Evolutionary conservation across 2,888 invertebrate species (phyloP).

Genomic region (Thelaira solivaga): DNA sequence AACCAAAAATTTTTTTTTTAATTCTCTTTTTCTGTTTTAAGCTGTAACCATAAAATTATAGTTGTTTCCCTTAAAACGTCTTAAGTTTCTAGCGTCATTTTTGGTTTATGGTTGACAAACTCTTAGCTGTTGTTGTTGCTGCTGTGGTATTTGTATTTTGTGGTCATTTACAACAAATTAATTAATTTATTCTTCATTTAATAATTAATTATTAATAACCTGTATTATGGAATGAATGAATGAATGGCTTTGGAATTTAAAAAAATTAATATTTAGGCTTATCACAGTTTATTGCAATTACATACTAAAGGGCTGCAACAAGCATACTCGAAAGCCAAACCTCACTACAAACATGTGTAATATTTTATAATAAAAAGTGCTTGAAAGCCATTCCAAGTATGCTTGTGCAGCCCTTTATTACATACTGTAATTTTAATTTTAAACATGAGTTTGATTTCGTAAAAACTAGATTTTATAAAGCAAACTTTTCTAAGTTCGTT

Average conservation of each 20-base stretch:
- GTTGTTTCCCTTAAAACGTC: conserved; percentile 12
- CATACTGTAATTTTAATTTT: too few relatives aligned
- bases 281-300: conserved; percentile 18
- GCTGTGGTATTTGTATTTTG: not conserved
- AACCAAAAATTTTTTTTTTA: too few relatives aligned
- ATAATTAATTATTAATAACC: too few relatives aligned
- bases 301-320: too few relatives aligned
- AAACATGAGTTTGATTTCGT: too few relatives aligned
- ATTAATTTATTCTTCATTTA: conserved; percentile 12
- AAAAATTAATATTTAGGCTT: not conserved
- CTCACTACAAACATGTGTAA: too few relatives aligned
- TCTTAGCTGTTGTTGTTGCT: not conserved
- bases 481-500: too few relatives aligned
- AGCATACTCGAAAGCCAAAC: too few relatives aligned
- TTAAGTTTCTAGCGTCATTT: conserved; percentile 5
- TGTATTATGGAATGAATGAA: not conserved
- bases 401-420: too few relatives aligned
- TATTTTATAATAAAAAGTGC: too few relatives aligned
- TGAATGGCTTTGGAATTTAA: not conserved
- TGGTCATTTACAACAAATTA: conserved; percentile 22
- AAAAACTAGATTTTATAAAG: too few relatives aligned
- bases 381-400: too few relatives aligned
- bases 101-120: conserved; percentile 18
- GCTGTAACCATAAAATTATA: not conserved
- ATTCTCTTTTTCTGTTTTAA: not conserved